phyloP scores from a whole-genome alignment of 2,888 invertebrate genomes.

The Oxytorus armatus region DNA sequence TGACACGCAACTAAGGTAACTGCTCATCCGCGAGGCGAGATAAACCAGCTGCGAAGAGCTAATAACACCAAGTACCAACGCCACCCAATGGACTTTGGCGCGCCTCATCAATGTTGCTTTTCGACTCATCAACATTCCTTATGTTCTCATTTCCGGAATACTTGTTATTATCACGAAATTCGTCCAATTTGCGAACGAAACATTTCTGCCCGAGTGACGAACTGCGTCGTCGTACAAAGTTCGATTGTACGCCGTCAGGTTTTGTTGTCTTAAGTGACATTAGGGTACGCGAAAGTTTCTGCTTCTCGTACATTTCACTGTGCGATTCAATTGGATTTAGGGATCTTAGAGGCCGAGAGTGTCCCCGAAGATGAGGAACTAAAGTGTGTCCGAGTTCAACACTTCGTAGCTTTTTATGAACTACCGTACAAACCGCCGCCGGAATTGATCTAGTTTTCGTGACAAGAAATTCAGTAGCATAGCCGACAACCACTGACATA shows the following conservation, averaged over 20 bases:
- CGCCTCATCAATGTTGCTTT: neutral
- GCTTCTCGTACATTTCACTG: neutral
- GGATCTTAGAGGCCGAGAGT: too few relatives aligned
- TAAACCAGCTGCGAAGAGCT: too few relatives aligned
- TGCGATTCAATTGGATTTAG: too few relatives aligned
- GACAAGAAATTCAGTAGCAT: conserved; percentile 38
- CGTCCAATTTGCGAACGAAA: conserved; percentile 13
- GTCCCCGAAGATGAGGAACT: neutral
- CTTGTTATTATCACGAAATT: conserved; percentile 30
- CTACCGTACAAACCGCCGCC: conserved; percentile 37
- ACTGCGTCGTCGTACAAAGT: neutral
- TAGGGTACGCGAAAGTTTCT: neutral
- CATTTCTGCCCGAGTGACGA: conserved; percentile 29
- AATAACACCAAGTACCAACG: conserved; percentile 45
- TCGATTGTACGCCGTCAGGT: neutral
- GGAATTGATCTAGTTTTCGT: conserved; percentile 57
- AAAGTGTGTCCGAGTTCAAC: neutral
- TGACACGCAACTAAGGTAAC: conserved; percentile 38
- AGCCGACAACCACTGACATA: conserved; percentile 50
- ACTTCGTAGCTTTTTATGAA: conserved; percentile 10
- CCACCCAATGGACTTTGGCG: conserved; percentile 43
- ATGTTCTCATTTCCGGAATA: conserved; percentile 8
- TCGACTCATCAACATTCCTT: conserved; percentile 1
- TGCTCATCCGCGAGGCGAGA: too few relatives aligned
- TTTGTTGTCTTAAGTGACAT: neutral